phyloP scores from a whole-genome alignment of 2,113 vertebrate genomes.

The Galemys pyrenaicus region DNA sequence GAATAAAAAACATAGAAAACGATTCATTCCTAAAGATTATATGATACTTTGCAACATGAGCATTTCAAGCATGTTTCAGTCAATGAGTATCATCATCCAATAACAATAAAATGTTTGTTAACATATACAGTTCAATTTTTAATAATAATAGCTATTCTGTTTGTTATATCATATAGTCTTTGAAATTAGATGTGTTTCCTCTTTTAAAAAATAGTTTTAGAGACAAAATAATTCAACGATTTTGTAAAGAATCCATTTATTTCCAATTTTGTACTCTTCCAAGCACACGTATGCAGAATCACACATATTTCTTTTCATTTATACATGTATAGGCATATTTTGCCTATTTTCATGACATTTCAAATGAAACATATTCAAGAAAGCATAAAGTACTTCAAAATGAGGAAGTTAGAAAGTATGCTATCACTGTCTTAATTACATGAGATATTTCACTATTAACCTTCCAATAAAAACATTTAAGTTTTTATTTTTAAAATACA shows the following conservation, averaged over 20 bases:
- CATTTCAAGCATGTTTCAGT: constrained; percentile 11
- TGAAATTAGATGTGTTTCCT: neutral
- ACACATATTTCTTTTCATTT: neutral
- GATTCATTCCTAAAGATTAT: neutral
- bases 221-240: neutral
- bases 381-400: neutral
- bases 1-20: neutral
- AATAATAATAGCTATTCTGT: neutral
- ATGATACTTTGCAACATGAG: neutral
- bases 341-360: neutral
- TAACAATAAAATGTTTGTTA: neutral
- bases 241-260: neutral
- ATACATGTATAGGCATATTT: neutral
- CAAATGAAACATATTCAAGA: neutral
- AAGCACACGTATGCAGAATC: neutral
- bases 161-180: neutral
- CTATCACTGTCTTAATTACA: neutral
- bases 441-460: neutral
- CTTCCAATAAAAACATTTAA: neutral
- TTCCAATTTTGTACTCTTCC: neutral
- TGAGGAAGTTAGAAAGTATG: neutral
- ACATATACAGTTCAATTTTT: neutral
- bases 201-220: neutral
- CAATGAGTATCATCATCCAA: neutral
- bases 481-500: neutral